phyloP scores from a whole-genome alignment of 2,113 vertebrate genomes.

The Gymnocephalus cernua region DNA sequence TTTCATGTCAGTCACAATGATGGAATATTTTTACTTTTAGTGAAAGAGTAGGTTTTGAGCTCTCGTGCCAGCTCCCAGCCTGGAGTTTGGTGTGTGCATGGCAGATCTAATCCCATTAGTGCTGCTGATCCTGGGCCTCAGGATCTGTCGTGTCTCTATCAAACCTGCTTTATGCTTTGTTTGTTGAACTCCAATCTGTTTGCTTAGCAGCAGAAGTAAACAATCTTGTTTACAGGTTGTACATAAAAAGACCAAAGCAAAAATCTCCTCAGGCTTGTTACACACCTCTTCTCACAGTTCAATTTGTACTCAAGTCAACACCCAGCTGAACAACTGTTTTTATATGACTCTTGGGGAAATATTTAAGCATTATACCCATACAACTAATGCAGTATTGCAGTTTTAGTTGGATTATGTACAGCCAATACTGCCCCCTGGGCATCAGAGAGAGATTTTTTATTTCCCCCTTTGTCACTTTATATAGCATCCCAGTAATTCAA shows the following conservation, averaged over 20 bases:
- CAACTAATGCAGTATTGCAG: neutral
- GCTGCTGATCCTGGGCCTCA: conserved; percentile 56
- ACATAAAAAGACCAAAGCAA: conserved; percentile 18
- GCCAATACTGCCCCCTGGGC: conserved; percentile 62
- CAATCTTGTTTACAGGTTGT: conserved; percentile 41
- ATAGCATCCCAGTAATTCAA: neutral
- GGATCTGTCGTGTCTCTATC: conserved; percentile 67
- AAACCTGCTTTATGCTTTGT: conserved; percentile 59
- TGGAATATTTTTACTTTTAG: conserved; percentile 16
- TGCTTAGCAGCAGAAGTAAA: conserved; percentile 48
- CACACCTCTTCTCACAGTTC: neutral
- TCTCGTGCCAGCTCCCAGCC: neutral
- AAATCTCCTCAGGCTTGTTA: conserved; percentile 21
- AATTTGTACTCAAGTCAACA: conserved; percentile 15
- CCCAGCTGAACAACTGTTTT: conserved; percentile 11
- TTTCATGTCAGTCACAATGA: conserved; percentile 11
- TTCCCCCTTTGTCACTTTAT: neutral
- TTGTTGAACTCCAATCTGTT: conserved; percentile 40
- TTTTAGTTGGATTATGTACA: conserved; percentile 1
- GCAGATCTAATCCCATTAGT: conserved; percentile 69
- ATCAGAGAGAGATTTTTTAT: neutral
- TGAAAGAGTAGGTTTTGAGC: conserved; percentile 11
- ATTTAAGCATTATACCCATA: neutral
- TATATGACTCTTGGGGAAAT: neutral
- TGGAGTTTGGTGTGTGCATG: conserved; percentile 41